Conservation (phyloP, 2,113 vertebrate genomes). For the Mustela nigripes region DNA sequence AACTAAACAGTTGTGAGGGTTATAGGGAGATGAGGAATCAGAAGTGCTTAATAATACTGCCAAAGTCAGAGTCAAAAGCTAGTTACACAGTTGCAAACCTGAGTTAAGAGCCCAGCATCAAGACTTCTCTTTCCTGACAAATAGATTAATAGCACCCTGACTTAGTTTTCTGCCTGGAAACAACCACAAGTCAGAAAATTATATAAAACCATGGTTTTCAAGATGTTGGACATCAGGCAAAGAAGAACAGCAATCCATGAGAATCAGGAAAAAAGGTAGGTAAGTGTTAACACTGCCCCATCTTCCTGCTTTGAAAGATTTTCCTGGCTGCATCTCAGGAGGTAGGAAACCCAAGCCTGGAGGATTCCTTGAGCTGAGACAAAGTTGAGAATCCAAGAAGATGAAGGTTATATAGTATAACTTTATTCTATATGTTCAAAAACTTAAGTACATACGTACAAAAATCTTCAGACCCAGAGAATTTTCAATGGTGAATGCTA, state of each 20-base stretch:
- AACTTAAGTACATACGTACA: not conserved
- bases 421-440: slow-evolving; percentile 6
- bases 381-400: not conserved
- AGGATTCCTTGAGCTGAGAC: not conserved
- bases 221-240: not conserved
- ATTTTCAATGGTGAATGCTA: slow-evolving; percentile 25
- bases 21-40: not conserved
- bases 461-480: not conserved
- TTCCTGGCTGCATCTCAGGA: not conserved
- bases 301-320: not conserved
- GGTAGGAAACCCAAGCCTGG: not conserved
- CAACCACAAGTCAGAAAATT: not conserved
- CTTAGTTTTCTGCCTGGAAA: not conserved
- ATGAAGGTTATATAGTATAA: not conserved
- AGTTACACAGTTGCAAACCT: not conserved
- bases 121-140: not conserved
- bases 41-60: not conserved
- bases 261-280: not conserved
- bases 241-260: not conserved
- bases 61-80: not conserved
- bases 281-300: not conserved
- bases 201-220: not conserved
- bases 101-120: not conserved
- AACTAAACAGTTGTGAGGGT: not conserved
- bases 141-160: not conserved